A percentile compares a stretch with the other conserved stretches of the same genome.
Conservation (phyloP, 1,140 invertebrate genomes). For the Pissodes strobi region DNA sequence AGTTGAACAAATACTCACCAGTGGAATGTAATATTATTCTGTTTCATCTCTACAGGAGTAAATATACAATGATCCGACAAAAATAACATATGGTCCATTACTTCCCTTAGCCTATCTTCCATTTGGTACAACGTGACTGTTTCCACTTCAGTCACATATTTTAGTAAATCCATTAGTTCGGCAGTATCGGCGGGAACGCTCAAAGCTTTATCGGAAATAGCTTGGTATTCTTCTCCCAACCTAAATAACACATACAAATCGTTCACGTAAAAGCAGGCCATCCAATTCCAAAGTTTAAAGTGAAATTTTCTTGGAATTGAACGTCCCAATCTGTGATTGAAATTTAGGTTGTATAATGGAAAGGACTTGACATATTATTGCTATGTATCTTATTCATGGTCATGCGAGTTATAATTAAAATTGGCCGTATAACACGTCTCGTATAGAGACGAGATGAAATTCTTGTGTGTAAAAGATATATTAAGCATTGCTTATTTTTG, state of each 20-base stretch:
- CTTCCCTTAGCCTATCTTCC: slow-evolving; percentile 72
- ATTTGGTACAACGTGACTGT: slow-evolving; percentile 71
- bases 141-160: slow-evolving; percentile 77
- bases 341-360: no score
- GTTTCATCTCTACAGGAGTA: slow-evolving; percentile 81
- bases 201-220: slow-evolving; percentile 77
- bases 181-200: slow-evolving; percentile 81
- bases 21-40: slow-evolving; percentile 83
- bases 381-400: no score
- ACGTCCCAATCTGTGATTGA: no score
- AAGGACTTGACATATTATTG: no score
- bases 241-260: slow-evolving; percentile 58
- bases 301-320: no score
- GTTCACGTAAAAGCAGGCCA: background rate
- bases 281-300: slow-evolving; percentile 5
- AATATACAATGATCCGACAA: slow-evolving; percentile 79
- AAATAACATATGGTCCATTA: slow-evolving; percentile 72
- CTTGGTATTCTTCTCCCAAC: slow-evolving; percentile 82
- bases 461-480: no score
- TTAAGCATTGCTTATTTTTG: no score
- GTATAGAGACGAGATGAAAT: no score
- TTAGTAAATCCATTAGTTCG: slow-evolving; percentile 80
- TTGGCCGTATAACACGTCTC: no score
- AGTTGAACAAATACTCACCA: slow-evolving; percentile 69
- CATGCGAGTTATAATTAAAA: no score